Evolutionary conservation across 2,113 vertebrate genomes (phyloP).

Genomic region (Athene cunicularia): DNA sequence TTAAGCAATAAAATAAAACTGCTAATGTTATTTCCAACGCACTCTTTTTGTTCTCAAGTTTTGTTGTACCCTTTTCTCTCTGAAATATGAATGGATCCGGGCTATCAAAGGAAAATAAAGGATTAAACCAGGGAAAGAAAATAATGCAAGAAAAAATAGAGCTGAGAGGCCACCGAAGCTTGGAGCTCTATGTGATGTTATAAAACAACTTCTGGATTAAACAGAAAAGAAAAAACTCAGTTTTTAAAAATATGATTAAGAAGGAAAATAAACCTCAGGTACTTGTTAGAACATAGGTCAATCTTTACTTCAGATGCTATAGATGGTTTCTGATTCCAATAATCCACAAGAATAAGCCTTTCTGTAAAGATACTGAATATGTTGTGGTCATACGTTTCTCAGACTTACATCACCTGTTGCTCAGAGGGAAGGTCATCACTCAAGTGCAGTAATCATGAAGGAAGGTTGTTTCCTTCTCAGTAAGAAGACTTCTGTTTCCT

Average conservation of each 20-base stretch:
- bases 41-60: neutral
- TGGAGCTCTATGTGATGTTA: neutral
- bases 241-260: neutral
- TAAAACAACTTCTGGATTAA: neutral
- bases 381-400: neutral
- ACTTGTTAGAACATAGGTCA: neutral
- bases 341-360: neutral
- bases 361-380: neutral
- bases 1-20: constrained; percentile 4
- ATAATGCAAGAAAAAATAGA: neutral
- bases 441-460: neutral
- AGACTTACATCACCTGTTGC: neutral
- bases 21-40: constrained; percentile 36
- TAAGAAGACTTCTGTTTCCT: neutral
- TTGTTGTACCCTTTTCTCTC: neutral
- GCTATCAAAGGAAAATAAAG: neutral
- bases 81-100: neutral
- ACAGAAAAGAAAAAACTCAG: neutral
- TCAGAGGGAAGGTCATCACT: neutral
- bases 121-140: neutral
- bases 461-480: neutral
- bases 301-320: neutral
- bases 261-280: neutral
- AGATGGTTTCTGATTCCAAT: neutral
- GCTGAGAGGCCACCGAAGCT: neutral